A percentile compares a stretch with the other conserved stretches of the same genome.
Conservation (phyloP, 2,888 invertebrate species). For the Suillia variegata region DNA sequence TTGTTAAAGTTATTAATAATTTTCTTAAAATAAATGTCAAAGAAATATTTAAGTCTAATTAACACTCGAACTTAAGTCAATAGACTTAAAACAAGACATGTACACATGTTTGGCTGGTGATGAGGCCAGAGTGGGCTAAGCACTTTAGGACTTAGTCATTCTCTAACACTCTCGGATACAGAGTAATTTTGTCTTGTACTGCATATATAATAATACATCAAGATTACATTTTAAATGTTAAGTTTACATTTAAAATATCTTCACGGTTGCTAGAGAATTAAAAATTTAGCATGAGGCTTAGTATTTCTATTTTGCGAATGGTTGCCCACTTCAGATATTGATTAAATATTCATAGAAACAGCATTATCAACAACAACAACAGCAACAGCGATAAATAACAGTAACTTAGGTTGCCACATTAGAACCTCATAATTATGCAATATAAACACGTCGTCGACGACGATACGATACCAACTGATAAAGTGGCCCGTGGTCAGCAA, state of each 20-base stretch:
- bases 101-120: too few species aligned
- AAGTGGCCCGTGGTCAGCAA: conserved; percentile 15
- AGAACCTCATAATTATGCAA: conserved; percentile 17
- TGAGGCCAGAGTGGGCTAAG: too few species aligned
- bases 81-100: background rate
- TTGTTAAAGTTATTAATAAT: background rate
- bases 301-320: too few species aligned
- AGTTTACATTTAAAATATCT: too few species aligned
- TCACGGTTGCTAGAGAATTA: too few species aligned
- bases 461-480: conserved; percentile 6
- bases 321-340: background rate
- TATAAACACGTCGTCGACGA: background rate
- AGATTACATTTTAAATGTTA: too few species aligned
- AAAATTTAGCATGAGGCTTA: too few species aligned
- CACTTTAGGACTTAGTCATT: too few species aligned
- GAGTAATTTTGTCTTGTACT: too few species aligned
- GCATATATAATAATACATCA: too few species aligned
- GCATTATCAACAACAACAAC: conserved; percentile 9
- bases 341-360: background rate
- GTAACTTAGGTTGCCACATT: conserved; percentile 5
- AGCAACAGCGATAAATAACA: background rate
- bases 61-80: background rate
- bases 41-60: background rate
- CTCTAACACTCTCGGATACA: too few species aligned
- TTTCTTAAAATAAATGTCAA: background rate